Percentiles rank a stretch among this genome's conserved stretches.
Conservation (phyloP, 2,888 invertebrate genomes). For the Deilephila porcellus region DNA sequence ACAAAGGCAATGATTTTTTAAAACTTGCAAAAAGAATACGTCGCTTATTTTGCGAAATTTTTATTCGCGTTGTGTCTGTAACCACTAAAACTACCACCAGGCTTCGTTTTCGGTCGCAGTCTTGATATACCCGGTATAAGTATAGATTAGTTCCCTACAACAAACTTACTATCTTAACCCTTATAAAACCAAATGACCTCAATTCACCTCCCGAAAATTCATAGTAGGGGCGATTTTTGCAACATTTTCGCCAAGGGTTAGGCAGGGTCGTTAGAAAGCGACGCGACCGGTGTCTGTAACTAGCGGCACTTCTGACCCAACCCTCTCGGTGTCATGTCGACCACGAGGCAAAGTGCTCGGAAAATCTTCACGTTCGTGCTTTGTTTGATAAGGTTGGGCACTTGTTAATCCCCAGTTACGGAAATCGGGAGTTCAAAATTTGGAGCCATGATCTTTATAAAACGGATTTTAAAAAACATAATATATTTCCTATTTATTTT, state of each 20-base stretch:
- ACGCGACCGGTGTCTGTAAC: conserved; percentile 30
- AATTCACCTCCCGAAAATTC: background rate
- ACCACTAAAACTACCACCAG: too few relatives aligned
- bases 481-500: too few relatives aligned
- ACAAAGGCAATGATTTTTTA: too few relatives aligned
- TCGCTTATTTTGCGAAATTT: too few relatives aligned
- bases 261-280: conserved; percentile 24
- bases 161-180: too few relatives aligned
- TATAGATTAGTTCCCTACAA: too few relatives aligned
- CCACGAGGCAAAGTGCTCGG: conserved; percentile 8
- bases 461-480: too few relatives aligned
- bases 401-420: background rate
- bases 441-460: background rate
- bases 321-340: conserved; percentile 7
- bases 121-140: too few relatives aligned
- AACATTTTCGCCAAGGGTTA: conserved; percentile 27
- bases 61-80: too few relatives aligned
- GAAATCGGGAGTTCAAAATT: background rate
- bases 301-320: conserved; percentile 22
- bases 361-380: conserved; percentile 18
- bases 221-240: conserved; percentile 25
- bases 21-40: too few relatives aligned
- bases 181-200: too few relatives aligned
- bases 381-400: background rate
- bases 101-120: too few relatives aligned